Evolutionary conservation across 2,113 vertebrate genomes (phyloP).

Genomic region (Rhynchomys soricoides): DNA sequence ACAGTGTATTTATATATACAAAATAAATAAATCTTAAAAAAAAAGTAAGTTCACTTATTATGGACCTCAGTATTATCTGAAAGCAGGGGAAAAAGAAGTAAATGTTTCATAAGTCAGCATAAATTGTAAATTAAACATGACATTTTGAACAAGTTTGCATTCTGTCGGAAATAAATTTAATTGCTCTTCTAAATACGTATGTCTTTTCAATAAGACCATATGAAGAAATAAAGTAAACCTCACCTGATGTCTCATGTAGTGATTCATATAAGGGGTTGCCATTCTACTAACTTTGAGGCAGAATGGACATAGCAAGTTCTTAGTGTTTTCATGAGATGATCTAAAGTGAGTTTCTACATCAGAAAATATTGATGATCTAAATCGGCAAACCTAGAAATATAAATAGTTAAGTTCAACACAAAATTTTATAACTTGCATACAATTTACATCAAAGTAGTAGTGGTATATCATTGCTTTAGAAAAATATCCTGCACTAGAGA

Average conservation of each 20-base stretch:
- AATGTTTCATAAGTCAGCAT: constrained; percentile 35
- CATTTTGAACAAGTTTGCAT: constrained; percentile 40
- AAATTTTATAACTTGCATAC: constrained; percentile 40
- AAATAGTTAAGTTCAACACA: constrained; percentile 63
- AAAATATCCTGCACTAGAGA: constrained; percentile 22
- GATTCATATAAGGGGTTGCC: constrained; percentile 96
- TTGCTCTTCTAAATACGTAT: background rate
- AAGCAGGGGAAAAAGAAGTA: constrained; percentile 18
- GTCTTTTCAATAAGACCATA: constrained; percentile 50
- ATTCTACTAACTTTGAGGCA: constrained; percentile 97
- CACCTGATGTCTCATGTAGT: constrained; percentile 99
- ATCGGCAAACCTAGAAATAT: constrained; percentile 93
- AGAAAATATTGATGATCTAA: constrained; percentile 95
- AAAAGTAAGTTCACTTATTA: constrained; percentile 35
- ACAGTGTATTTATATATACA: too few relatives aligned
- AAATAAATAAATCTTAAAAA: too few relatives aligned
- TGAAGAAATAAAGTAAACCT: constrained; percentile 64
- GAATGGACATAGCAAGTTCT: constrained; percentile 97
- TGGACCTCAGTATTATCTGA: constrained; percentile 26
- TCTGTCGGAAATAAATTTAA: constrained; percentile 42
- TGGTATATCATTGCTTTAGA: constrained; percentile 36
- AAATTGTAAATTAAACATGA: constrained; percentile 17
- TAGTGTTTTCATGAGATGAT: constrained; percentile 95
- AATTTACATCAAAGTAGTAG: constrained; percentile 54
- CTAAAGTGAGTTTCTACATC: constrained; percentile 98